Evolutionary conservation across 2,113 vertebrate species (phyloP).

Genomic region (Dipodomys ordii): DNA sequence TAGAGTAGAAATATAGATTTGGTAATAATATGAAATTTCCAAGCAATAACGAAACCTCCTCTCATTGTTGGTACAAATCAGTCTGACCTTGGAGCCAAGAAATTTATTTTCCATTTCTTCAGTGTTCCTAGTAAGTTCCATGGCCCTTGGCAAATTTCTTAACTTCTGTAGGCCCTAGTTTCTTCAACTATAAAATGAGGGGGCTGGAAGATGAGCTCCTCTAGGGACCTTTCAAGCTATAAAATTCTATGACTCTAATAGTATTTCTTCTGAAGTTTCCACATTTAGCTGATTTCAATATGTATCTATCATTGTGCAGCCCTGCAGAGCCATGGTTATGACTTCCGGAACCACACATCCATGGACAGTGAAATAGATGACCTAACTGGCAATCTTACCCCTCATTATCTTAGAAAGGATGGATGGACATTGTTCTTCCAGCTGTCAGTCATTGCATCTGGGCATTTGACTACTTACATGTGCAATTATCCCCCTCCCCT

Average conservation of each 20-base stretch:
- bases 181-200: slow-evolving; percentile 74
- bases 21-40: slow-evolving; percentile 11
- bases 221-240: slow-evolving; percentile 35
- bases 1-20: slow-evolving; percentile 39
- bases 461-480: not conserved
- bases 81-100: slow-evolving; percentile 32
- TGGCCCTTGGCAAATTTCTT: slow-evolving; percentile 29
- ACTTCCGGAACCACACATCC: not conserved
- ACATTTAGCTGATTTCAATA: slow-evolving; percentile 73
- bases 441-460: not conserved
- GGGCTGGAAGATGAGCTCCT: slow-evolving; percentile 4
- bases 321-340: slow-evolving; percentile 52
- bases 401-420: slow-evolving; percentile 42
- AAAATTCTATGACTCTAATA: slow-evolving; percentile 51
- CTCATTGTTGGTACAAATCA: slow-evolving; percentile 51
- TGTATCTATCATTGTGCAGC: slow-evolving; percentile 45
- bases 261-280: slow-evolving; percentile 34
- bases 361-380: slow-evolving; percentile 33
- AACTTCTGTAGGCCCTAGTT: slow-evolving; percentile 59
- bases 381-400: not conserved
- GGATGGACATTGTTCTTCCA: not conserved
- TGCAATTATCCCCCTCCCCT: not conserved
- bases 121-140: slow-evolving; percentile 42
- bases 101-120: slow-evolving; percentile 6
- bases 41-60: slow-evolving; percentile 43